Percentiles rank a stretch among this genome's conserved stretches.
Evolutionary conservation across 1,140 invertebrate genomes (phyloP).

Genomic region (Stegodyphus mimosarum): DNA sequence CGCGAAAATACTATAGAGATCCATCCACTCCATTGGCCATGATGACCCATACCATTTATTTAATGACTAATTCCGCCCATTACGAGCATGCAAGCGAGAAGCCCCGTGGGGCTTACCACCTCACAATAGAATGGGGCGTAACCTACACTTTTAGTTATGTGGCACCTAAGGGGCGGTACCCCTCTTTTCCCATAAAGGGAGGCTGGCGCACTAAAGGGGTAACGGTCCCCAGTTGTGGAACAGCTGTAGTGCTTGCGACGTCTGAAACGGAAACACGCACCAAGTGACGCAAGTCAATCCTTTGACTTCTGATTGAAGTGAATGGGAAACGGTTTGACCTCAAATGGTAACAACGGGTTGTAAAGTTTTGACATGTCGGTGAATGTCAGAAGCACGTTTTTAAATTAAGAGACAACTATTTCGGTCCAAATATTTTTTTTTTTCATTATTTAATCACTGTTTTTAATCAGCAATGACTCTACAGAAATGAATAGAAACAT

Average conservation of each 20-base stretch:
- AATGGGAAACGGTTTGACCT: neutral
- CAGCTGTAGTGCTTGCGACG: neutral
- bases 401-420: neutral
- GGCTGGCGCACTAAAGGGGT: slow-evolving; percentile 15
- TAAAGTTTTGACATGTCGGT: neutral
- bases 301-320: too few relatives aligned
- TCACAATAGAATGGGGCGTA: slow-evolving; percentile 40
- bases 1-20: too few relatives aligned
- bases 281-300: neutral
- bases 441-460: too few relatives aligned
- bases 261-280: neutral
- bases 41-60: slow-evolving; percentile 39
- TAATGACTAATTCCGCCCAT: slow-evolving; percentile 59
- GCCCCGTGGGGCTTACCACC: slow-evolving; percentile 22
- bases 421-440: neutral
- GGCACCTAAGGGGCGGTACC: slow-evolving; percentile 29
- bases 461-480: too few relatives aligned
- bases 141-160: slow-evolving; percentile 27
- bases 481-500: too few relatives aligned
- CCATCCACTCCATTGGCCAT: too few relatives aligned
- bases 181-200: slow-evolving; percentile 23
- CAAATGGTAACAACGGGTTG: neutral
- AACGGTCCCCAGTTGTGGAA: neutral
- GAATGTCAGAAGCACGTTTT: neutral
- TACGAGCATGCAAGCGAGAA: slow-evolving; percentile 1